phyloP scores from a whole-genome alignment of 1,140 invertebrate species.

The Andrena cerasifolii region DNA sequence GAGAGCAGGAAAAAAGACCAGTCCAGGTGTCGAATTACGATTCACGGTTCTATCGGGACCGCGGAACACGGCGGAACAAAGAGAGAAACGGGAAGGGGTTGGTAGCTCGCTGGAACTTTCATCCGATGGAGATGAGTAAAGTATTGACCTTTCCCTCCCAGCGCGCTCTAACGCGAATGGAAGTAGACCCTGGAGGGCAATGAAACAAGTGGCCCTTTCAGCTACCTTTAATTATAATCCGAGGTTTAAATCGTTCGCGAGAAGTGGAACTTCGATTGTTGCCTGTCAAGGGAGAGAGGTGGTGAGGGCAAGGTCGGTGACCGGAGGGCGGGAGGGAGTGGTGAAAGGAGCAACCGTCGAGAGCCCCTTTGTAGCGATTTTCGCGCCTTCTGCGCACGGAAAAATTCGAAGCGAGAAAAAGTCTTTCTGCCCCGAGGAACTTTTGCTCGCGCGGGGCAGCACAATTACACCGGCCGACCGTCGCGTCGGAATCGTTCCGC shows the following conservation, averaged over 20 bases:
- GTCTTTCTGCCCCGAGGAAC: slow-evolving; percentile 37
- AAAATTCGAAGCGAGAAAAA: slow-evolving; percentile 41
- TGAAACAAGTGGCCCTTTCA: slow-evolving; percentile 42
- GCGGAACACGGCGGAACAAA: neutral
- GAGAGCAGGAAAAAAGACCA: neutral
- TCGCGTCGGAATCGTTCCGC: slow-evolving; percentile 30
- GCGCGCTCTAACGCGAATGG: neutral
- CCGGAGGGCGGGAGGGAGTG: neutral
- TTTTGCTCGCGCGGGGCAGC: slow-evolving; percentile 32
- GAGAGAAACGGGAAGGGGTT: too few species aligned
- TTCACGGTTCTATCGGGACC: slow-evolving; percentile 23
- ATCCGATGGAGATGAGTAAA: slow-evolving; percentile 24
- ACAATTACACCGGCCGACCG: slow-evolving; percentile 30
- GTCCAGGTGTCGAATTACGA: slow-evolving; percentile 21
- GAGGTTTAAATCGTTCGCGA: slow-evolving; percentile 34
- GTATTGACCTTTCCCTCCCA: slow-evolving; percentile 21
- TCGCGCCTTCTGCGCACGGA: slow-evolving; percentile 41
- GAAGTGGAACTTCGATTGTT: slow-evolving; percentile 49
- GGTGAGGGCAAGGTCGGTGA: neutral
- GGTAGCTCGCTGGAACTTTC: neutral
- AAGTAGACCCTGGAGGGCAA: slow-evolving; percentile 7
- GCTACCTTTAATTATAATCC: slow-evolving; percentile 48
- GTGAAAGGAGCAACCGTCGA: slow-evolving; percentile 12
- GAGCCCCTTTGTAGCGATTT: slow-evolving; percentile 45
- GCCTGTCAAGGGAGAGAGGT: neutral